phyloP scores from a whole-genome alignment of 2,888 invertebrate genomes.

The Cistogaster globosa region DNA sequence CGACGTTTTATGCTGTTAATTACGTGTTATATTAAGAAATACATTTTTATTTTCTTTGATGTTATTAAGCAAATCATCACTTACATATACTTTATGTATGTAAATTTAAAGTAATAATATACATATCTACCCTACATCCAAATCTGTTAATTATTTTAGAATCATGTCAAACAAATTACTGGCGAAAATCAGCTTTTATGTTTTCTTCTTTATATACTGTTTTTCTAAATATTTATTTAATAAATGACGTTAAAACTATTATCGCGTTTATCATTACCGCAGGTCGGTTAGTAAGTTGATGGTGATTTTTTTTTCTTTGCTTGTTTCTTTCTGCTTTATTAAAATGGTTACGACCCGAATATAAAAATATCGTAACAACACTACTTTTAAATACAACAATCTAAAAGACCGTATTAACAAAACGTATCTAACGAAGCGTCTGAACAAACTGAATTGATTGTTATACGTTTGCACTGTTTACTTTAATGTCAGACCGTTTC shows the following conservation, averaged over 20 bases:
- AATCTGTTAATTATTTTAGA: not conserved
- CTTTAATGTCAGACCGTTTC: conserved; percentile 32
- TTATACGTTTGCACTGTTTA: conserved; percentile 28
- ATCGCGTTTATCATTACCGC: conserved; percentile 68
- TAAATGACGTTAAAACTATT: conserved; percentile 63
- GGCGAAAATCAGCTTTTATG: not conserved
- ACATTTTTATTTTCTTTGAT: not conserved
- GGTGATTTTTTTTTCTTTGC: not conserved
- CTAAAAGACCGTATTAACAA: not conserved
- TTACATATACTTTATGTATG: not conserved
- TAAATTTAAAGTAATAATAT: conserved; percentile 7
- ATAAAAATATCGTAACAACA: conserved; percentile 54
- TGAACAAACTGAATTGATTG: conserved; percentile 57
- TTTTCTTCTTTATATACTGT: conserved; percentile 17
- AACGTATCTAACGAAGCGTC: conserved; percentile 51
- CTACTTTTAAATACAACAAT: not conserved
- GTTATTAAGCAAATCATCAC: conserved; percentile 25
- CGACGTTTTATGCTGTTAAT: not conserved
- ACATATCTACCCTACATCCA: conserved; percentile 8
- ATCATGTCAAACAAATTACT: conserved; percentile 7
- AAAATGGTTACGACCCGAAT: conserved; percentile 69
- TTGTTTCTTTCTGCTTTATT: conserved; percentile 53
- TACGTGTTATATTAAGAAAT: not conserved
- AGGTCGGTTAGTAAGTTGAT: conserved; percentile 61
- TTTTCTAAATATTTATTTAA: conserved; percentile 11